A percentile compares a stretch with the other conserved stretches of the same genome.
Conservation (phyloP, 2,888 invertebrate genomes). For the Phorcus lineatus region DNA sequence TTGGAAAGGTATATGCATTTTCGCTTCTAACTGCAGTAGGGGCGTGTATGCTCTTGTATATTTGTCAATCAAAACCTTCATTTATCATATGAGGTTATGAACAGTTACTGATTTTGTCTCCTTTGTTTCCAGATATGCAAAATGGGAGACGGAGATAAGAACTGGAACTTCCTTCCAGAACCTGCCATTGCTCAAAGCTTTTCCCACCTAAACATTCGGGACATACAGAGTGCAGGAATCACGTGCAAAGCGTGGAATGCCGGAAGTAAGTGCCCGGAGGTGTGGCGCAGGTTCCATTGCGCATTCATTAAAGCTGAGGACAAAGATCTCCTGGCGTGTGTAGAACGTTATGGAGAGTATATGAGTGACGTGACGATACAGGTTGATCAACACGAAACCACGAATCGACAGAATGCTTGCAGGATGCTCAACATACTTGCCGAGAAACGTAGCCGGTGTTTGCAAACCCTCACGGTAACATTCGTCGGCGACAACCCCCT, state of each 20-base stretch:
- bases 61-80: too few species aligned
- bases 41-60: too few species aligned
- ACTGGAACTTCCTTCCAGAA: conserved; percentile 63
- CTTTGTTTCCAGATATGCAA: too few species aligned
- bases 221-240: conserved; percentile 56
- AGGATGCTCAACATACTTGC: conserved; percentile 54
- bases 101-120: too few species aligned
- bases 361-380: conserved; percentile 58
- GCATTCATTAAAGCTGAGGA: conserved; percentile 47
- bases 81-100: too few species aligned
- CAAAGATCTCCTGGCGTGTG: conserved; percentile 44
- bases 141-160: too few species aligned
- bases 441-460: conserved; percentile 28
- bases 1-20: too few species aligned
- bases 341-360: conserved; percentile 58
- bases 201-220: conserved; percentile 54
- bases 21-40: too few species aligned
- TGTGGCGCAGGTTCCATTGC: conserved; percentile 66
- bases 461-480: conserved; percentile 44
- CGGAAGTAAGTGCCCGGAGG: conserved; percentile 56
- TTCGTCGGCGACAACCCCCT: conserved; percentile 70
- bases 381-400: conserved; percentile 60
- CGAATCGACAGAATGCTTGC: conserved; percentile 65
- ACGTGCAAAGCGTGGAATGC: conserved; percentile 64
- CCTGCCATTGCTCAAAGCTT: conserved; percentile 65